Percentiles rank a stretch among this genome's conserved stretches.
These are phyloP conservation scores for Pipistrellus kuhlii DNA, from an alignment of 2,797 vertebrate species.

Conservation along the genomic window DNA sequence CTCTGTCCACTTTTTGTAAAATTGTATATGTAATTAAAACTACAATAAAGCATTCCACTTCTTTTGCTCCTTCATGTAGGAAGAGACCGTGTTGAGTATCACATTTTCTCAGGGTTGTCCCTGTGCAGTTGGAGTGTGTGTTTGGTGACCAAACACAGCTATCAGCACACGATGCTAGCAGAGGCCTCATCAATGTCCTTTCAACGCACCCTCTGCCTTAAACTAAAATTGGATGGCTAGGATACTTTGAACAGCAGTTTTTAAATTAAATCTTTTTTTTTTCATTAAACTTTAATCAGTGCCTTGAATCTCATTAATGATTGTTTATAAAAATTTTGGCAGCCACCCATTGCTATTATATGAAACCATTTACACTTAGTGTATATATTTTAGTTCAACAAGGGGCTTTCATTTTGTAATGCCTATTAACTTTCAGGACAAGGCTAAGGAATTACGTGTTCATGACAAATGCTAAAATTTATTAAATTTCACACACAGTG, in stretches of 20 bases:
- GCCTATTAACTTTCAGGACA: conserved; percentile 80
- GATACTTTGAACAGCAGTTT: neutral
- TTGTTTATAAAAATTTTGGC: conserved; percentile 77
- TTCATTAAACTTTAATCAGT: conserved; percentile 60
- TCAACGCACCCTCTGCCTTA: neutral
- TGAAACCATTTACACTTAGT: conserved; percentile 72
- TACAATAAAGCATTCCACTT: conserved; percentile 60
- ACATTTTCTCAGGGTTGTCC: conserved; percentile 24
- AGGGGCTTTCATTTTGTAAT: conserved; percentile 81
- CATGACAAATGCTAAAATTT: conserved; percentile 12
- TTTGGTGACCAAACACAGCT: neutral
- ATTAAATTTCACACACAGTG: neutral
- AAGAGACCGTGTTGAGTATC: neutral
- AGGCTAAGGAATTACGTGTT: conserved; percentile 69
- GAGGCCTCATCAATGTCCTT: neutral
- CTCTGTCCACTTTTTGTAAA: conserved; percentile 68
- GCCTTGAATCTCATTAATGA: conserved; percentile 76
- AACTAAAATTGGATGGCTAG: neutral
- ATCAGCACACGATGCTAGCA: conserved; percentile 1
- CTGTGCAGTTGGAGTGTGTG: neutral
- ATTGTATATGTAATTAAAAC: conserved; percentile 71
- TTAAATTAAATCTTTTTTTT: conserved; percentile 58
- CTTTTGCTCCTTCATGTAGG: conserved; percentile 64
- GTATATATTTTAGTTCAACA: conserved; percentile 77
- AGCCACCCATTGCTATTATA: conserved; percentile 62